These are phyloP conservation scores for Calliopsis andreniformis DNA, from an alignment of 1,140 invertebrate genomes.

Conservation along the genomic window DNA sequence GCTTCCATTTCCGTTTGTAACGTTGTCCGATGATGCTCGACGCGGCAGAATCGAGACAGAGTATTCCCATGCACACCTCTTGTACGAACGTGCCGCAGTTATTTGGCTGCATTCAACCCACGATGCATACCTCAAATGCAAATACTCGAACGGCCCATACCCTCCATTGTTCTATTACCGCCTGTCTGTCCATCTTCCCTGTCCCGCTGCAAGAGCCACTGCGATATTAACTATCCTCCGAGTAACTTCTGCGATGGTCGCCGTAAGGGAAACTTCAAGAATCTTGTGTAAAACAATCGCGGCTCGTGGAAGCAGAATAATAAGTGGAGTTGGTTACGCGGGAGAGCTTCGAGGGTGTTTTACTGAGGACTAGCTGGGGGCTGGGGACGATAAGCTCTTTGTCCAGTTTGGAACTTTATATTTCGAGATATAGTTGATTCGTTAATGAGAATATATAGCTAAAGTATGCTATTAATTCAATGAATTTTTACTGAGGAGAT, in stretches of 20 bases:
- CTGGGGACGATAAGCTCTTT: too few species aligned
- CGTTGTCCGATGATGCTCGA: conserved; percentile 20
- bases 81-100: conserved; percentile 23
- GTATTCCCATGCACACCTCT: not conserved
- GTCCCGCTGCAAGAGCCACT: conserved; percentile 7
- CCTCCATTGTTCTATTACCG: conserved; percentile 56
- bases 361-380: too few species aligned
- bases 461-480: too few species aligned
- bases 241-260: conserved; percentile 29
- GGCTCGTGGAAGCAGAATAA: too few species aligned
- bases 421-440: too few species aligned
- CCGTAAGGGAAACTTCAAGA: too few species aligned
- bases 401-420: too few species aligned
- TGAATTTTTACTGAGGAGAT: too few species aligned
- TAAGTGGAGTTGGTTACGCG: too few species aligned
- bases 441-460: too few species aligned
- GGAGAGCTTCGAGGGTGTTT: too few species aligned
- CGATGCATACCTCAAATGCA: conserved; percentile 51
- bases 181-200: conserved; percentile 7
- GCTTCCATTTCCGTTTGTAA: conserved; percentile 48
- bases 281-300: too few species aligned
- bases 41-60: not conserved
- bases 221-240: conserved; percentile 11
- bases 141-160: conserved; percentile 44
- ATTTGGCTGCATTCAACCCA: conserved; percentile 42